A percentile compares a stretch with the other conserved stretches of the same genome.
These are phyloP conservation scores for Tolmerus cingulatus DNA, from an alignment of 2,888 invertebrate genomes.

Conservation along the genomic window DNA sequence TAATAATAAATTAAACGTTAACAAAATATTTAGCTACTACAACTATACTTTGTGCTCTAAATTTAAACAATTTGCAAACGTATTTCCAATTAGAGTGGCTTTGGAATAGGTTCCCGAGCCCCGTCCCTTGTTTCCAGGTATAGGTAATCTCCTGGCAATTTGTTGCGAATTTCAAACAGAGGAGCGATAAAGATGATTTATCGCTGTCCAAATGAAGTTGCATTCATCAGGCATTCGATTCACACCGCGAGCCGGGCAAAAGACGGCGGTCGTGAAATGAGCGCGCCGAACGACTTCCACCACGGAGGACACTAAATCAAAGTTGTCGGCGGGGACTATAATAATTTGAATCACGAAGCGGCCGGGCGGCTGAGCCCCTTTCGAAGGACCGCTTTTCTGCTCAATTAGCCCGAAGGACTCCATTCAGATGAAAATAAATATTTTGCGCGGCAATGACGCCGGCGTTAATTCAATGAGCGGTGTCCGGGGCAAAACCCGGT, in stretches of 20 bases:
- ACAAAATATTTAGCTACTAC: too few species aligned
- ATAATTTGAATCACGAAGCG: background rate
- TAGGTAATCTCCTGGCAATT: background rate
- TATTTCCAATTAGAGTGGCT: background rate
- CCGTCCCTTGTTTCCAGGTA: background rate
- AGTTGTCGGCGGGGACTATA: background rate
- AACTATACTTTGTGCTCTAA: background rate
- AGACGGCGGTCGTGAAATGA: background rate
- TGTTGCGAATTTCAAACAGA: background rate
- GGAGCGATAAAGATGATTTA: background rate
- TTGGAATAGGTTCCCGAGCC: background rate
- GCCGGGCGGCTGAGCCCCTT: background rate
- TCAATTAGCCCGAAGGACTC: conserved; percentile 10
- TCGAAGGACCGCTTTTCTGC: background rate
- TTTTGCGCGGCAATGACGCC: background rate
- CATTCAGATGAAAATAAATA: conserved; percentile 17
- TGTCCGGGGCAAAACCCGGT: background rate
- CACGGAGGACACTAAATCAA: background rate
- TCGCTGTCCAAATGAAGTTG: background rate
- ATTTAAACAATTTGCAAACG: background rate
- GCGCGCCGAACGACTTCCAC: background rate
- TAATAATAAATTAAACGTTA: too few species aligned
- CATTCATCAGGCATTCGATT: background rate
- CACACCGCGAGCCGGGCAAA: background rate
- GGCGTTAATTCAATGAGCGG: conserved; percentile 1